Percentiles rank a stretch among this genome's conserved stretches.
Evolutionary conservation across 2,113 vertebrate species (phyloP).

Genomic region (Falcunculus frontatus): DNA sequence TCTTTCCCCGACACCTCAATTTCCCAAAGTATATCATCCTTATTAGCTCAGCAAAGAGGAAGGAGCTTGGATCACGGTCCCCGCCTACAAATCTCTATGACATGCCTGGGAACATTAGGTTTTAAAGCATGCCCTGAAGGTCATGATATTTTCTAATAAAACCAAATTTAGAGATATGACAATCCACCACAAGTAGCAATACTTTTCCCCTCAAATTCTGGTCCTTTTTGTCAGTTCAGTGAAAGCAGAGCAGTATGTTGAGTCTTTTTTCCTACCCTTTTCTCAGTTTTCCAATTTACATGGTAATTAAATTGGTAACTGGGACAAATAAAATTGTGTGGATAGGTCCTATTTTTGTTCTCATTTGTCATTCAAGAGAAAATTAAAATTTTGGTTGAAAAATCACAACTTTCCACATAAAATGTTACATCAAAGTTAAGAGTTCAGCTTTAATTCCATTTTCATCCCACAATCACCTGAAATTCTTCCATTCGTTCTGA

Average conservation of each 20-base stretch:
- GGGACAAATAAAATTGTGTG: background rate
- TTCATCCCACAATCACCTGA: background rate
- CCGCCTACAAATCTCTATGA: background rate
- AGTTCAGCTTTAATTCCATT: background rate
- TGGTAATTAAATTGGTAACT: background rate
- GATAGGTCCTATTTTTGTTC: background rate
- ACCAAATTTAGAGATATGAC: background rate
- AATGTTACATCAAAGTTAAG: background rate
- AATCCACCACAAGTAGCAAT: background rate
- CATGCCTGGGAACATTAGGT: background rate
- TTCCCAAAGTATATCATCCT: constrained; percentile 4
- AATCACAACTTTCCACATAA: background rate
- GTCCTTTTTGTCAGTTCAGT: background rate
- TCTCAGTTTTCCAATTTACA: background rate
- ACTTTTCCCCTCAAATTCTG: background rate
- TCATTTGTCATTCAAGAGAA: background rate
- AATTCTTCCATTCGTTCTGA: background rate
- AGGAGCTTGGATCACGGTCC: background rate
- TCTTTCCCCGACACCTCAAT: background rate
- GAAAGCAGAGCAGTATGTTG: background rate
- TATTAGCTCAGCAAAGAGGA: constrained; percentile 10
- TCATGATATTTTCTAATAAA: background rate
- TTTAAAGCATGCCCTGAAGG: background rate
- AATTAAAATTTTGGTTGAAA: background rate
- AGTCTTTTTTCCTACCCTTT: background rate